Base-by-base conservation (phyloP, 53 echinoderm and acorn worm genomes). In the Echinometra lucunter region DNA sequence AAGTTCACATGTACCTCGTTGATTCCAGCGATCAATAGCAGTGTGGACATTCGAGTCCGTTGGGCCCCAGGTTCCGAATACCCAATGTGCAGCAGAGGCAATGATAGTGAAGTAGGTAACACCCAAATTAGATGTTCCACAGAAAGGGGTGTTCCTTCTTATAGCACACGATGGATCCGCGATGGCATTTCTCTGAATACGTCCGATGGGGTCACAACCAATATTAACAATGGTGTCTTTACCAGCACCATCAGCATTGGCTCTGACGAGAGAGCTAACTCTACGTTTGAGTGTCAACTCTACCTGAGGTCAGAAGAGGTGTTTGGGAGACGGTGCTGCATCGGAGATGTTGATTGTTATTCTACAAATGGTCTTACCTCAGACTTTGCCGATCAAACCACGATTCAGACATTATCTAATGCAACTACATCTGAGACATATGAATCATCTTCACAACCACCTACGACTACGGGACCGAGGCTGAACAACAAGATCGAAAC, bases 1-100 rank as follows among this genome's bases (percentile, higher is more conserved):
- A 57, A 7, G 21, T 93, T 80, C 58, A 63, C 21, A 13, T 93
- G 93, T 11, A 17, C 38, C 32, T 78, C 81, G 40, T 37, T 30
- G n/a, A 11, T 66, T 49, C 67, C 44, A 30, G 45, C 21, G 10
- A 11, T 70, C 12, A 17, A 28, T 4, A 44, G 67, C 67, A 70
- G 67, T 74, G 92, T 92, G 15, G 44, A 72, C 74, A 92, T 92
- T 30, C 66, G 30, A 17, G 92, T 92, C n/a, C 66, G 44, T 30
- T 92, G n/a, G 32, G 30, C 44, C n/a, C 92, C 92, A 28, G 55
- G 15, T 3, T 45, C 45, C 2, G 42, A 37, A 3, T 92, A 92
- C 49, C 92, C 92, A 25, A 72, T 12, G 27, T 92, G 92, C 74
- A 90, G 44, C 63, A 19, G 17, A 19, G 13, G 13, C 17, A 44